Evolutionary conservation across 2,113 vertebrate species (phyloP).

Genomic region (Terrapene triunguis): DNA sequence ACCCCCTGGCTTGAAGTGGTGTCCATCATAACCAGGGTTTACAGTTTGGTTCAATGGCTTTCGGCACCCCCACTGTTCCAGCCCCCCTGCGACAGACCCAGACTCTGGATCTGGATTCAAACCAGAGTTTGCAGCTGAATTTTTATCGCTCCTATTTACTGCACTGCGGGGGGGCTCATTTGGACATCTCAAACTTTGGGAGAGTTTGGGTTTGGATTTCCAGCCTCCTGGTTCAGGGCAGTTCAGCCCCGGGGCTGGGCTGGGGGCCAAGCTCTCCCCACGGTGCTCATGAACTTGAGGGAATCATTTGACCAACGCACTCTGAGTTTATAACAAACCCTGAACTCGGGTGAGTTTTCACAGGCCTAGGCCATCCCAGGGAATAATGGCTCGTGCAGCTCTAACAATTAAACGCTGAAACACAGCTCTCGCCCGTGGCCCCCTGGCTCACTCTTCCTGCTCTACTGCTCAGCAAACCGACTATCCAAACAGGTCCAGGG

Average conservation of each 20-base stretch:
- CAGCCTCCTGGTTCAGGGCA: accelerated
- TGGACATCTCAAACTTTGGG: background rate
- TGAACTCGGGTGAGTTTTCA: background rate
- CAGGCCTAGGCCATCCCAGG: no score
- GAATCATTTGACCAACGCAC: background rate
- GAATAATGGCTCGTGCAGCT: no score
- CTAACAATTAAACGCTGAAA: no score
- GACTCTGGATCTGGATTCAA: background rate
- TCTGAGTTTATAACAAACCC: background rate
- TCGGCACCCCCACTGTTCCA: no score
- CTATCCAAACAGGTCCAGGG: background rate
- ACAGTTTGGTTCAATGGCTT: no score
- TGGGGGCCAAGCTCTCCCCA: background rate
- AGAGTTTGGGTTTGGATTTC: accelerated
- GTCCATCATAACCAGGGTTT: no score
- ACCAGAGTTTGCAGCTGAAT: background rate
- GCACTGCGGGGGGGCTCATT: accelerated
- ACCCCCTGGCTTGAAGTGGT: no score
- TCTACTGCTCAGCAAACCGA: background rate
- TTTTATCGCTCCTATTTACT: background rate
- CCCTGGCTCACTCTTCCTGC: background rate
- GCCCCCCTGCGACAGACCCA: background rate
- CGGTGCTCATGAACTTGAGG: background rate
- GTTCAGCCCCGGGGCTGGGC: background rate
- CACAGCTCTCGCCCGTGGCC: background rate